Conservation (phyloP, 2,797 vertebrate species). For the Centropyge bicolor region DNA sequence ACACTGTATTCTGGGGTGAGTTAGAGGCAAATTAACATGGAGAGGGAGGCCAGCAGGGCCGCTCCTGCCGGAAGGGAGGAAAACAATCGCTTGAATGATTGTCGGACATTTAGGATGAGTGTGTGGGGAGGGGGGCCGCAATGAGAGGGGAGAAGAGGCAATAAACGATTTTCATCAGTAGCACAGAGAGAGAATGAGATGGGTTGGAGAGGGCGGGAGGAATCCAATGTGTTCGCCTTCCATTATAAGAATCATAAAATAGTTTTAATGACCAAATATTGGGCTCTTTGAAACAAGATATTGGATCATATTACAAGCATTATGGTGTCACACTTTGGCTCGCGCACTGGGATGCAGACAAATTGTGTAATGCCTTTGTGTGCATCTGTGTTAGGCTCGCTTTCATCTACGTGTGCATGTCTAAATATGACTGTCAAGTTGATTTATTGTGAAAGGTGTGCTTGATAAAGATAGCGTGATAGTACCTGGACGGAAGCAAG, state of each 20-base stretch:
- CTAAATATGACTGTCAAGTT: background rate
- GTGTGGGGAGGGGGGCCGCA: slow-evolving; percentile 38
- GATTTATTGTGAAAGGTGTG: slow-evolving; percentile 24
- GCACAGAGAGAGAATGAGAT: slow-evolving; percentile 55
- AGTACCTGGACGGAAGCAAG: background rate
- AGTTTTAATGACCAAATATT: slow-evolving; percentile 78
- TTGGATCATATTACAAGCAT: slow-evolving; percentile 68
- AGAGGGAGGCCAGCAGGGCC: slow-evolving; percentile 47
- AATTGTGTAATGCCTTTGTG: slow-evolving; percentile 11
- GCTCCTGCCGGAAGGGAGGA: slow-evolving; percentile 57
- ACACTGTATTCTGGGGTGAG: slow-evolving; percentile 76
- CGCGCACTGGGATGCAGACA: slow-evolving; percentile 35
- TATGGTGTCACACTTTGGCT: slow-evolving; percentile 60
- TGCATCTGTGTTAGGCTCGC: background rate
- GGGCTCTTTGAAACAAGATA: slow-evolving; percentile 75
- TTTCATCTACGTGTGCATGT: background rate
- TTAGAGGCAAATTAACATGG: slow-evolving; percentile 83
- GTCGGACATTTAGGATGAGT: slow-evolving; percentile 73
- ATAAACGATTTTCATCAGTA: slow-evolving; percentile 76
- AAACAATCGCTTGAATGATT: slow-evolving; percentile 78
- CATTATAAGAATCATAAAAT: slow-evolving; percentile 75
- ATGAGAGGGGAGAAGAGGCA: slow-evolving; percentile 65
- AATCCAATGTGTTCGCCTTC: slow-evolving; percentile 63
- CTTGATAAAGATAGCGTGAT: slow-evolving; percentile 1
- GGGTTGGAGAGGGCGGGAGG: slow-evolving; percentile 52